Base-by-base conservation (phyloP, 2,797 vertebrate genomes). In the Gastrophryne carolinensis region DNA sequence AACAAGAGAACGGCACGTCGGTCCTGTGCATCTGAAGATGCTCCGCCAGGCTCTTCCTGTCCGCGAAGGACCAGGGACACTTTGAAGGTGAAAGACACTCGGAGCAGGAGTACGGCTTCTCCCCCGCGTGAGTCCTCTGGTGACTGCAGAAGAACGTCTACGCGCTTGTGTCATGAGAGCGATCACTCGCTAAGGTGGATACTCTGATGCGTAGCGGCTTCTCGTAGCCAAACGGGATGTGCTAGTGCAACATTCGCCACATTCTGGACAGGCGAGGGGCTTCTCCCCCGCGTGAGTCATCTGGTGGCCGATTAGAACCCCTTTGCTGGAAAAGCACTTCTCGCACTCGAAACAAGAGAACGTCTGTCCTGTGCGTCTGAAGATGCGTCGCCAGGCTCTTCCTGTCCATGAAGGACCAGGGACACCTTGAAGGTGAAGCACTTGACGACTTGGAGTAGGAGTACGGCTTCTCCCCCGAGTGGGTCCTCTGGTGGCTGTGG, bases 381-480 rank as follows among this genome's bases (percentile, higher is more conserved):
- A 81, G 82, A 60, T 85, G 83, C n/a, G 79, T 81, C 13, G 79
- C 78, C 0, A 83, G 78, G 52, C 82, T 76, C 19, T 83, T 76
- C 27, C 81, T 76, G 57, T 83, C 81, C 37, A 76, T 80, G 49
- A 86, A 86, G 24, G 41, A 79, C 70, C 24, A 85, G 80, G 65
- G 83, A 82, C 9, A 83, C 82, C 1, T 81, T 62, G 44, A 82
- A 56, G 0, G 82, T 76, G 26, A 85, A 86, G 23, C 81, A 73
- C 32, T 85, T 58, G 4, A 27, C 56, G 15, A 58, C 15, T 17
- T 29, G 6, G 1, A 17, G 13, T 13, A 37, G 35, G 35, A 37
- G 13, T 37, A 37, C 2, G 35, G 35, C 35, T 37, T 37, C 35
- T 37, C 35, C 35, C 35, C 35, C 10, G 35, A 10, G 35, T 37